These are phyloP conservation scores for Pammene fasciana DNA, from an alignment of 2,888 invertebrate species.

Conservation along the genomic window DNA sequence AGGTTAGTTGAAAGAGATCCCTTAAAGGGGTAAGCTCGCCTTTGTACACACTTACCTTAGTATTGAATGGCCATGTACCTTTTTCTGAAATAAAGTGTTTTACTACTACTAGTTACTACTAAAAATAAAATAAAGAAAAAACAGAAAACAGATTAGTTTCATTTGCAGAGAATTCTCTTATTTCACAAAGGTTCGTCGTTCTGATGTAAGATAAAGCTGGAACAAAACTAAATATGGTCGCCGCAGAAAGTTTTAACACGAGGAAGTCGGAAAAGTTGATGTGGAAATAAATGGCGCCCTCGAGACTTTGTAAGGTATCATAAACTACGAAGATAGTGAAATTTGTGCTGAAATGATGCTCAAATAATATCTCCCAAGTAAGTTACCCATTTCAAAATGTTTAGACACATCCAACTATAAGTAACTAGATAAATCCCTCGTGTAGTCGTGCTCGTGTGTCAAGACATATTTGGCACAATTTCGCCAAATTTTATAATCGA, in stretches of 20 bases:
- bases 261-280: constrained; percentile 26
- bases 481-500: constrained; percentile 15
- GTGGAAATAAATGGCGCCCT: constrained; percentile 22
- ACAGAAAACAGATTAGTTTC: neutral
- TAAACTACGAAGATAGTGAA: constrained; percentile 29
- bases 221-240: constrained; percentile 21
- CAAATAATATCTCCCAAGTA: constrained; percentile 21
- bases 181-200: neutral
- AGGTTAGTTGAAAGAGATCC: no score
- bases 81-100: no score
- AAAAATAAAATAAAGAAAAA: neutral
- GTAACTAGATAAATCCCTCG: constrained; percentile 7
- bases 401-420: constrained; percentile 15
- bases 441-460: constrained; percentile 7
- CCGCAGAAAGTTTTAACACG: constrained; percentile 25
- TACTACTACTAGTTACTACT: no score
- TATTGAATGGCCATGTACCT: no score
- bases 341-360: constrained; percentile 24
- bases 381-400: constrained; percentile 20
- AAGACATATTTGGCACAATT: constrained; percentile 3
- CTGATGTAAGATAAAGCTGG: constrained; percentile 16
- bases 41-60: no score
- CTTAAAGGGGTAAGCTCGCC: no score
- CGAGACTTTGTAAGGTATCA: constrained; percentile 30
- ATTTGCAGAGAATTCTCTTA: neutral